Conservation (phyloP, 2,888 invertebrate genomes). For the Caenorhabditis panamensis region DNA sequence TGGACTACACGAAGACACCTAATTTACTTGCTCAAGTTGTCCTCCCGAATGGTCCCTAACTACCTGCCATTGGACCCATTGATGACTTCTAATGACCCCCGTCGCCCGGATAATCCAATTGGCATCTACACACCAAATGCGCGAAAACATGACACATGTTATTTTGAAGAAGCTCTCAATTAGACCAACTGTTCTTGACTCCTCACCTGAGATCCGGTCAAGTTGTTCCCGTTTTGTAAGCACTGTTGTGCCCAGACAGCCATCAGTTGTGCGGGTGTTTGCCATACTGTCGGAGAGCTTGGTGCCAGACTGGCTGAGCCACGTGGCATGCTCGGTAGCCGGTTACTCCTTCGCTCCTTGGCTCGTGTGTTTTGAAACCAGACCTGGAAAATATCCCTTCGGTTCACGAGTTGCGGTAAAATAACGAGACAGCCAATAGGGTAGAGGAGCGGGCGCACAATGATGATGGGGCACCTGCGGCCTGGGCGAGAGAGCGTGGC, state of each 20-base stretch:
- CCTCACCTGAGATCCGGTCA: slow-evolving; percentile 20
- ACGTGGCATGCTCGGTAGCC: slow-evolving; percentile 61
- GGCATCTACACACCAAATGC: slow-evolving; percentile 33
- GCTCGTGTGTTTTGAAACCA: slow-evolving; percentile 98
- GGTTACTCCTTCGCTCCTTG: slow-evolving; percentile 79
- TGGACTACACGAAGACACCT: slow-evolving; percentile 1
- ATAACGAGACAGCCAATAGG: slow-evolving; percentile 39
- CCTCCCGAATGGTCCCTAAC: neutral
- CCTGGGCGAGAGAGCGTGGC: slow-evolving; percentile 24
- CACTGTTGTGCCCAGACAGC: slow-evolving; percentile 71
- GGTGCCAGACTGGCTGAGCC: slow-evolving; percentile 22
- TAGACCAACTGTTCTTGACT: slow-evolving; percentile 16
- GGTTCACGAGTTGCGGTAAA: slow-evolving; percentile 39
- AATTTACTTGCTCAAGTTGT: slow-evolving; percentile 16
- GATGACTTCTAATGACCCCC: slow-evolving; percentile 36
- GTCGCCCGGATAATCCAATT: slow-evolving; percentile 27
- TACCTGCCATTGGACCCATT: slow-evolving; percentile 27
- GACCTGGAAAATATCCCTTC: slow-evolving; percentile 85
- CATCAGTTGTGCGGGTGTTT: slow-evolving; percentile 67
- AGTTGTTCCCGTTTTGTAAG: slow-evolving; percentile 29
- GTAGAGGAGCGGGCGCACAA: slow-evolving; percentile 18
- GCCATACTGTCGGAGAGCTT: slow-evolving; percentile 42
- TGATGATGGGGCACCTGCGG: slow-evolving; percentile 54
- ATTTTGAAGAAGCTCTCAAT: slow-evolving; percentile 7
- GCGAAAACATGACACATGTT: slow-evolving; percentile 42